A percentile compares a stretch with the other conserved stretches of the same genome.
phyloP scores from a whole-genome alignment of 2,888 invertebrate genomes.

The Melanostoma scalare region DNA sequence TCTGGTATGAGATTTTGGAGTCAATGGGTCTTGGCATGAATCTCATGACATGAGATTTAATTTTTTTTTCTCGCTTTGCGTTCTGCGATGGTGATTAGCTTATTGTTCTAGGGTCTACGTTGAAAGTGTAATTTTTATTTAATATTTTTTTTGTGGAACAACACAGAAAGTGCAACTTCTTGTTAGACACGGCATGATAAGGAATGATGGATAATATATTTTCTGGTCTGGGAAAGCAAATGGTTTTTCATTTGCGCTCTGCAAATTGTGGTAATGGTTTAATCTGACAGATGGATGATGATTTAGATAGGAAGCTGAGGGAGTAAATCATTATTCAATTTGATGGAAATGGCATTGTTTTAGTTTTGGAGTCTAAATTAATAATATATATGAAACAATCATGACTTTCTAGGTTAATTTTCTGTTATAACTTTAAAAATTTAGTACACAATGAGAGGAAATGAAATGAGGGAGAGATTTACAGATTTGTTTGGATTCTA shows the following conservation, averaged over 20 bases:
- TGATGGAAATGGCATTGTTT: constrained; percentile 25
- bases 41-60: constrained; percentile 54
- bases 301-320: constrained; percentile 5
- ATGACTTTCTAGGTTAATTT: background rate
- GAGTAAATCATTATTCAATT: constrained; percentile 41
- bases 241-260: constrained; percentile 15
- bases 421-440: too few species aligned
- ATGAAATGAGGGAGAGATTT: too few species aligned
- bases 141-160: constrained; percentile 27
- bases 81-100: constrained; percentile 42
- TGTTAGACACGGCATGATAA: constrained; percentile 29
- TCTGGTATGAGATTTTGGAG: constrained; percentile 36
- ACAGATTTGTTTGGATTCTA: too few species aligned
- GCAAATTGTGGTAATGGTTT: constrained; percentile 53
- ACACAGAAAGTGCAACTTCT: constrained; percentile 66
- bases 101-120: constrained; percentile 20
- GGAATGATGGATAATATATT: constrained; percentile 25
- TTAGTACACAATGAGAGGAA: too few species aligned
- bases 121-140: constrained; percentile 35
- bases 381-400: background rate
- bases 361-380: background rate
- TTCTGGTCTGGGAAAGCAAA: constrained; percentile 39
- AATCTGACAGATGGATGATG: constrained; percentile 37
- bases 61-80: constrained; percentile 24
- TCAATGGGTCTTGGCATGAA: constrained; percentile 66